Base-by-base conservation (phyloP, 2,113 vertebrate genomes). In the Tor tambroides region DNA sequence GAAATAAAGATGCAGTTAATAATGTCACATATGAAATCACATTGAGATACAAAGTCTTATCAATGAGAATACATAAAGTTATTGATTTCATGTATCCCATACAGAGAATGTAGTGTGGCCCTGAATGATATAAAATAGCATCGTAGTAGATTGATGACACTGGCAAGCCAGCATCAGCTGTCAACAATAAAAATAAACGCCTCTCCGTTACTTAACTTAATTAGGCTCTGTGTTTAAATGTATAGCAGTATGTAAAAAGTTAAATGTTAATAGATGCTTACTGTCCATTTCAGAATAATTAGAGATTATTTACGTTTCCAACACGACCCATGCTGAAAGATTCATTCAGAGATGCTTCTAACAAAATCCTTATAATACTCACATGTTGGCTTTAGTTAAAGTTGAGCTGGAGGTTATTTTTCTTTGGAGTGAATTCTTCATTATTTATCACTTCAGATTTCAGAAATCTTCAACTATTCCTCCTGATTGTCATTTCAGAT, bases 341-440 rank as follows among this genome's bases (percentile, higher is more conserved):
- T n/a, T n/a, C 5, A 46, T 75, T 76, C 6, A 26, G 10, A 35
- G 12, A 21, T 30, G 2, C 2, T 56, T 26, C 12, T 26, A n/a
- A 54, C 28, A 61, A 14, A 23, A 83, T 74, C 15, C 14, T 5
- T 75, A 43, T 38, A 38, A n/a, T 43, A 84, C 83, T 84, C 43
- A 84, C 83, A 26, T 75, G 83, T 59, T 75, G 7, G 69, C 32
- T 56, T 38, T 74, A 35, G 82, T 26, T 30, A 75, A 26, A 75
- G 30, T 2, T 17, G 49, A 74, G 23, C 14, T 59, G 32, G 67
- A 43, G 69, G 15, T 75, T 43, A 7, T 59, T 75, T 75, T 75
- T 15, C 71, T 74, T 54, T 75, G 83, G 46, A n/a, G n/a, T 41
- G 35, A 56, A 59, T 30, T 61, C 51, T 75, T 84, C 83, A 61